Percentiles rank a stretch among this genome's conserved stretches.
These are phyloP conservation scores for Electrona antarctica DNA, from an alignment of 2,113 vertebrate species.

Conservation along the genomic window DNA sequence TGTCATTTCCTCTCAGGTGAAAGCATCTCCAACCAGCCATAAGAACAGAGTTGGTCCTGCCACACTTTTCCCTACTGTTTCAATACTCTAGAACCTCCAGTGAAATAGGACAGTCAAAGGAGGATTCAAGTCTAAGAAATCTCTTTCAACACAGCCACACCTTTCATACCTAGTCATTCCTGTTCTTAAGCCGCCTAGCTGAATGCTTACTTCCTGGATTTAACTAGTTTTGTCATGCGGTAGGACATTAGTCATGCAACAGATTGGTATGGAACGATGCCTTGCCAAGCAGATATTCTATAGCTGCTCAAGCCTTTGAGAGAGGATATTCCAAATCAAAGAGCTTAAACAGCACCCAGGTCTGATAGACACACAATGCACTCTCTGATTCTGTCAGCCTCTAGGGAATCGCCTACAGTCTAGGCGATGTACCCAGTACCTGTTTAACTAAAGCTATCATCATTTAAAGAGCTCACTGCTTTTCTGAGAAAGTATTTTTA, in stretches of 20 bases:
- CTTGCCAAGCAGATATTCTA: constrained; percentile 11
- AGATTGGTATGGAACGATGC: constrained; percentile 47
- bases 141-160: constrained; percentile 36
- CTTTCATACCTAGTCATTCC: constrained; percentile 35
- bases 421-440: constrained; percentile 40
- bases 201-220: constrained; percentile 35
- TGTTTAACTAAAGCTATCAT: constrained; percentile 29
- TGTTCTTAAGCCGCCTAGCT: constrained; percentile 5
- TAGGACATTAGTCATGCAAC: constrained; percentile 53
- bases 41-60: background rate
- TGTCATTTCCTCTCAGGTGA: constrained; percentile 27
- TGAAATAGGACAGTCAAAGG: background rate
- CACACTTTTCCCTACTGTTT: constrained; percentile 6
- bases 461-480: constrained; percentile 23
- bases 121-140: background rate
- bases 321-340: constrained; percentile 20
- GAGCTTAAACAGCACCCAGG: constrained; percentile 46
- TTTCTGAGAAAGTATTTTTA: constrained; percentile 42
- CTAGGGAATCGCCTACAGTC: constrained; percentile 10
- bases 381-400: constrained; percentile 39
- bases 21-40: constrained; percentile 6
- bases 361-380: constrained; percentile 56
- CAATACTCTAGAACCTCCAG: background rate
- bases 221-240: constrained; percentile 34
- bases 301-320: constrained; percentile 11